Evolutionary conservation across 1,140 invertebrate genomes (phyloP).

Genomic region (Eriosoma lanigerum): DNA sequence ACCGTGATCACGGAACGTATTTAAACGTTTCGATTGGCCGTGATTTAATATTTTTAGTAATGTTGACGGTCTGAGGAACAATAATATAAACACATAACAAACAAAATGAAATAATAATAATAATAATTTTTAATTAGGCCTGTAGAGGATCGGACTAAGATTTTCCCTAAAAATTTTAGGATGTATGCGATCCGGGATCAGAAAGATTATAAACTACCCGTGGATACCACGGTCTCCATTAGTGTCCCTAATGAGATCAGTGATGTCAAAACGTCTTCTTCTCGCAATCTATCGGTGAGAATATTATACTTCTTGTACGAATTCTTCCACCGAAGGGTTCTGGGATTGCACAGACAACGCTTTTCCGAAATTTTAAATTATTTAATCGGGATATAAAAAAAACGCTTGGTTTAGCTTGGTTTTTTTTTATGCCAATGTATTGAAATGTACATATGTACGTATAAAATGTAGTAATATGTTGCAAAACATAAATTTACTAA

Average conservation of each 20-base stretch:
- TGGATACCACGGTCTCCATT: conserved; percentile 42
- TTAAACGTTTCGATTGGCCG: too few species aligned
- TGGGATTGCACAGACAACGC: conserved; percentile 21
- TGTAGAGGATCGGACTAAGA: conserved; percentile 13
- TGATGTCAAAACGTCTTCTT: conserved; percentile 15
- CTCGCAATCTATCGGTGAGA: conserved; percentile 43
- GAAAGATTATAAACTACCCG: conserved; percentile 34
- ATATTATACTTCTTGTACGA: conserved; percentile 5
- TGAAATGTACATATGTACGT: too few species aligned
- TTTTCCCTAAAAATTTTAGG: conserved; percentile 28
- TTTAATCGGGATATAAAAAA: background rate
- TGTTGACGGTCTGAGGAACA: too few species aligned
- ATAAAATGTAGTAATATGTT: too few species aligned
- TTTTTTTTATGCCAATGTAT: too few species aligned
- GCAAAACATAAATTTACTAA: too few species aligned
- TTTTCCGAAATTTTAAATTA: background rate
- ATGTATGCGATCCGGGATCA: conserved; percentile 33
- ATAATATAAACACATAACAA: too few species aligned
- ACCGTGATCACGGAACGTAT: too few species aligned
- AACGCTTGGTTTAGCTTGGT: background rate
- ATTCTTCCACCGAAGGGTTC: background rate
- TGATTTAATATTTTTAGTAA: too few species aligned
- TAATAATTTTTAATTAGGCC: background rate
- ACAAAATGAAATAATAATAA: too few species aligned
- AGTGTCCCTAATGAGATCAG: conserved; percentile 36